Evolutionary conservation across 2,113 vertebrate genomes (phyloP).

Genomic region (Alosa alosa): DNA sequence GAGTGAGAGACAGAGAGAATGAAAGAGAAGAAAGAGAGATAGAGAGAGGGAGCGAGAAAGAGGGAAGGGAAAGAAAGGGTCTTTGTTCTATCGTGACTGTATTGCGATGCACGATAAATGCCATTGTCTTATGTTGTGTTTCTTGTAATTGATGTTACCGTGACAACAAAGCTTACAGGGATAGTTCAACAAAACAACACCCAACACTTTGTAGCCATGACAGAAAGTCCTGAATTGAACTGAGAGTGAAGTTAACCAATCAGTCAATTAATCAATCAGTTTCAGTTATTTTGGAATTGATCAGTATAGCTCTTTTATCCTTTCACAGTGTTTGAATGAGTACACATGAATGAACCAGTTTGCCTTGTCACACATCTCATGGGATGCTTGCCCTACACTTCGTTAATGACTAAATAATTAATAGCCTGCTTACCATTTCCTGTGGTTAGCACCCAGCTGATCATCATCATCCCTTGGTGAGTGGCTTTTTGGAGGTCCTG

Average conservation of each 20-base stretch:
- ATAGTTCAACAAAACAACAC: background rate
- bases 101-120: background rate
- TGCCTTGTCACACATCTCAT: background rate
- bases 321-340: no score
- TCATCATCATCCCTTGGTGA: background rate
- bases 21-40: background rate
- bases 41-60: background rate
- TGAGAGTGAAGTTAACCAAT: no score
- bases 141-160: background rate
- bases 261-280: no score
- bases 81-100: background rate
- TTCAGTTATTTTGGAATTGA: no score
- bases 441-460: background rate
- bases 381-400: background rate
- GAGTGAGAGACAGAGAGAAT: slow-evolving; percentile 15
- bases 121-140: background rate
- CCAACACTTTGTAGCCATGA: background rate
- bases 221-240: background rate
- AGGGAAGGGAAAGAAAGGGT: background rate
- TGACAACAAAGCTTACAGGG: background rate
- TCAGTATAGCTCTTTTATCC: no score
- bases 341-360: no score
- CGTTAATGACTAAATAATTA: background rate
- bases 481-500: background rate
- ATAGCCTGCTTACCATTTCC: background rate